These are phyloP conservation scores for Rhinella marina DNA, from an alignment of 2,797 vertebrate species.

Conservation along the genomic window DNA sequence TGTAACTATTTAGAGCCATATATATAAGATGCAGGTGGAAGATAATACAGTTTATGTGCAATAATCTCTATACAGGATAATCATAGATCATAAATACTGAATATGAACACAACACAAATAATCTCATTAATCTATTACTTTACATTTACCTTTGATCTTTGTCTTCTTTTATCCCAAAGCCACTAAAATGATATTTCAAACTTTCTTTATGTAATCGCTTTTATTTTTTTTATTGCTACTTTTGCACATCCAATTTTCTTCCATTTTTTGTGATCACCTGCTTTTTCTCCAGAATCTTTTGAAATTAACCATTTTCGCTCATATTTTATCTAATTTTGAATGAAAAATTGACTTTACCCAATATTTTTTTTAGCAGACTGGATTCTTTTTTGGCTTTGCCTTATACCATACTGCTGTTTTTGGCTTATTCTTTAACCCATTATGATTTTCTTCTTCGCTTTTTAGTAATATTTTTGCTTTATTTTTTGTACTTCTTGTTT, in stretches of 20 bases:
- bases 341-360: background rate
- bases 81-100: too few species aligned
- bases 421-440: slow-evolving; percentile 18
- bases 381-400: background rate
- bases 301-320: slow-evolving; percentile 13
- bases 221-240: slow-evolving; percentile 25
- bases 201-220: background rate
- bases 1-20: background rate
- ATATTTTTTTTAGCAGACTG: background rate
- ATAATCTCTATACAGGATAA: too few species aligned
- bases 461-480: slow-evolving; percentile 31
- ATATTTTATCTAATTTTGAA: background rate
- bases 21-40: background rate
- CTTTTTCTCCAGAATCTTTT: background rate
- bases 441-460: slow-evolving; percentile 61
- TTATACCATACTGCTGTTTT: background rate
- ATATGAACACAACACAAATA: too few species aligned
- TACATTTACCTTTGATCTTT: background rate
- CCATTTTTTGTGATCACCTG: background rate
- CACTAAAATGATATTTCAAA: slow-evolving; percentile 5
- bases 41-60: too few species aligned
- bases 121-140: background rate
- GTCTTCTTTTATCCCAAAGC: background rate
- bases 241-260: slow-evolving; percentile 17
- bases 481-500: background rate